Conservation (phyloP, 2,113 vertebrate species). For the Chamaea fasciata region DNA sequence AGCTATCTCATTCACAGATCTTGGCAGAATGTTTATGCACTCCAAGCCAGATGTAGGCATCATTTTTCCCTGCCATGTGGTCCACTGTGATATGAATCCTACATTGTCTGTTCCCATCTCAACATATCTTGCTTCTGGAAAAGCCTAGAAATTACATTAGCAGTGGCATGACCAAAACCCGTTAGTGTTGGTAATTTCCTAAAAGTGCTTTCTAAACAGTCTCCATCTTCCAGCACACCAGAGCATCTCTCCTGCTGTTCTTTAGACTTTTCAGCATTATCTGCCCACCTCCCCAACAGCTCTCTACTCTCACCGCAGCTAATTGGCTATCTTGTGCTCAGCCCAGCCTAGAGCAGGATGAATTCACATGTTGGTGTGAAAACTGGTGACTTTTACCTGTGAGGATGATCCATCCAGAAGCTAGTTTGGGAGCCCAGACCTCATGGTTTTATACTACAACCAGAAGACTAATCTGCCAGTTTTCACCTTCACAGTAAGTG, state of each 20-base stretch:
- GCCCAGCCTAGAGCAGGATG: neutral
- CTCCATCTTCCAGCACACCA: neutral
- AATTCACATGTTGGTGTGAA: neutral
- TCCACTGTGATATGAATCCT: neutral
- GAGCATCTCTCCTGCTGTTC: neutral
- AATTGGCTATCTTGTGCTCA: neutral
- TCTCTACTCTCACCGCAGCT: neutral
- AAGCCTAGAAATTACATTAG: neutral
- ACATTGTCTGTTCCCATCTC: neutral
- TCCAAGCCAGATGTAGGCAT: neutral
- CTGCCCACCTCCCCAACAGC: neutral
- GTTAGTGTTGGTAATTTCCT: neutral
- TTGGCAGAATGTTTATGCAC: neutral
- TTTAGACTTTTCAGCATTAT: neutral
- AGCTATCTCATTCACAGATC: neutral
- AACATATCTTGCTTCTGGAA: neutral
- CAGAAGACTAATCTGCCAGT: slow-evolving; percentile 33
- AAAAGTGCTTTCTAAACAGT: neutral
- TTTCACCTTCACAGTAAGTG: slow-evolving; percentile 38
- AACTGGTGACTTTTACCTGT: neutral
- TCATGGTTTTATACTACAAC: neutral
- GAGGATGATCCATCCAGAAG: neutral
- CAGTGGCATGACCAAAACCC: neutral
- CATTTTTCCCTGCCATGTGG: neutral
- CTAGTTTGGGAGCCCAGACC: neutral